Conservation (phyloP, 2,797 vertebrate species). For the Pelodytes ibericus region DNA sequence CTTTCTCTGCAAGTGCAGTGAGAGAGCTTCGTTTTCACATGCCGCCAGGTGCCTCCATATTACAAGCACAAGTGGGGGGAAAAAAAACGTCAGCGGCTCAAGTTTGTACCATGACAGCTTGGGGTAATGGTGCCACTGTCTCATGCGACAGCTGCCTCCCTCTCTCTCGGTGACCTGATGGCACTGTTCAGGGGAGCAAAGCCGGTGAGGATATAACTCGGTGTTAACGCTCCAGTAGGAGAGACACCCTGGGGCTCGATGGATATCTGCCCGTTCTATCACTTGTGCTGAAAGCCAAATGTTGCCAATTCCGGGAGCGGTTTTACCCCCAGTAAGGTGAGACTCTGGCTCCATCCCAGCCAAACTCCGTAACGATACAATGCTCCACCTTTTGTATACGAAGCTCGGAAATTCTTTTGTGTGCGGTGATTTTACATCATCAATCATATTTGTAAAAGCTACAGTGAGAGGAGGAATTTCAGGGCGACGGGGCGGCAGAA, state of each 20-base stretch:
- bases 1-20: too few relatives aligned
- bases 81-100: too few relatives aligned
- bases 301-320: not conserved
- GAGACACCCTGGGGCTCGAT: slow-evolving; percentile 6
- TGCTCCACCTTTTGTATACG: not conserved
- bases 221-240: too few relatives aligned
- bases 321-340: not conserved
- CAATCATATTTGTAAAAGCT: not conserved
- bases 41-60: too few relatives aligned
- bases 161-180: too few relatives aligned
- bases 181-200: too few relatives aligned
- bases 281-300: not conserved
- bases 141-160: too few relatives aligned
- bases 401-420: not conserved
- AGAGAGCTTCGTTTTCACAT: too few relatives aligned
- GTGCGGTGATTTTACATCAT: not conserved
- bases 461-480: not conserved
- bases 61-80: too few relatives aligned
- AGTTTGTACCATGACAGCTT: too few relatives aligned
- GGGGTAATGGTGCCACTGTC: too few relatives aligned
- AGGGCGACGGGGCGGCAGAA: not conserved
- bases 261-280: slow-evolving; percentile 19
- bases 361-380: not conserved
- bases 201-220: too few relatives aligned
- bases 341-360: not conserved